Conservation (phyloP, 2,113 vertebrate species). For the Patagioenas fasciata region DNA sequence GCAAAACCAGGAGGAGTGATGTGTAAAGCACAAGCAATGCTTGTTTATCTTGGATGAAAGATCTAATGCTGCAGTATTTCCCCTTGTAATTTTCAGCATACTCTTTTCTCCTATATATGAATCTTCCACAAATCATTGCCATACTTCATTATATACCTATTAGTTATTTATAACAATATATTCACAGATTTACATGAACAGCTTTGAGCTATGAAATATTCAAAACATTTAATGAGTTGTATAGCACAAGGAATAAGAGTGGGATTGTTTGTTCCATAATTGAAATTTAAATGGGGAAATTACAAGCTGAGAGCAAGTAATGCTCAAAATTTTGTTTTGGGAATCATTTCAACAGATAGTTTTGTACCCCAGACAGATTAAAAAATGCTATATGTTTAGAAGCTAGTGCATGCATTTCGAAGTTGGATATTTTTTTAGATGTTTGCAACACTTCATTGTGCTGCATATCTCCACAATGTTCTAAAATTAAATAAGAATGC, state of each 20-base stretch:
- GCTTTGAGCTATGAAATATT: slow-evolving; percentile 59
- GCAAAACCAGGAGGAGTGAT: neutral
- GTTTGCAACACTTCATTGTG: accelerated
- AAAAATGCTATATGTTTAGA: neutral
- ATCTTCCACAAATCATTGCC: neutral
- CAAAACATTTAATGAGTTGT: slow-evolving; percentile 40
- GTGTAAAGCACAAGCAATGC: neutral
- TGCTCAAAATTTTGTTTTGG: neutral
- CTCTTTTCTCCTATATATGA: neutral
- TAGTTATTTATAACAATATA: slow-evolving; percentile 63
- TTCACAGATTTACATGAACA: slow-evolving; percentile 34
- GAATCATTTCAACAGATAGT: neutral
- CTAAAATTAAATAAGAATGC: neutral
- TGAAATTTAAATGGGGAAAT: slow-evolving; percentile 61
- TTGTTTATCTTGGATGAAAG: neutral
- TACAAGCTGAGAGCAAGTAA: slow-evolving; percentile 32
- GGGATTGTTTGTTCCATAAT: slow-evolving; percentile 49
- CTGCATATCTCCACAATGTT: neutral
- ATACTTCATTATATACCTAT: slow-evolving; percentile 36
- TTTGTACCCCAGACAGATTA: neutral
- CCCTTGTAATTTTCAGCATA: neutral
- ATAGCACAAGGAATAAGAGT: neutral
- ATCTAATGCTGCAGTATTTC: neutral
- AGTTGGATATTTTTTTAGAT: neutral
- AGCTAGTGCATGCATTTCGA: neutral